Conservation (phyloP, 2,888 invertebrate genomes). For the Archips crataeganus region DNA sequence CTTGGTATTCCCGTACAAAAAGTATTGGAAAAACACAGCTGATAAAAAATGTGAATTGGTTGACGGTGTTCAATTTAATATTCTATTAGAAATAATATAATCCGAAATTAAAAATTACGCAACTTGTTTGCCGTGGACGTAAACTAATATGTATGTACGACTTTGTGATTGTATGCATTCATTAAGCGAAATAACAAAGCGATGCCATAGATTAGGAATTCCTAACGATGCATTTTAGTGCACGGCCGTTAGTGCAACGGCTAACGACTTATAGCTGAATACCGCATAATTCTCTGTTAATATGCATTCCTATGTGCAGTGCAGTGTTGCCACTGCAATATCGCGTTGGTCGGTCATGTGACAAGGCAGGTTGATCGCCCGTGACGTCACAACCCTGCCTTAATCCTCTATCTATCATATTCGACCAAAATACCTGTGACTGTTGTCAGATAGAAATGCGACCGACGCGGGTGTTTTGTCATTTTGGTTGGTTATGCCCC, state of each 20-base stretch:
- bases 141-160: too few species aligned
- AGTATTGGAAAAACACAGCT: too few species aligned
- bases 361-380: constrained; percentile 40
- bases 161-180: too few species aligned
- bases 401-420: constrained; percentile 40
- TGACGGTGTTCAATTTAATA: too few species aligned
- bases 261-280: constrained; percentile 38
- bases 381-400: constrained; percentile 32
- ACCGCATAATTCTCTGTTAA: constrained; percentile 40
- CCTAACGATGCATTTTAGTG: constrained; percentile 27
- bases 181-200: constrained; percentile 3
- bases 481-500: constrained; percentile 29
- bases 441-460: not conserved
- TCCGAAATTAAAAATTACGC: too few species aligned
- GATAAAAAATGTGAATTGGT: too few species aligned
- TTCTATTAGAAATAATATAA: too few species aligned
- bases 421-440: constrained; percentile 30
- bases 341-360: constrained; percentile 34
- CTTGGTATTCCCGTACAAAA: too few species aligned
- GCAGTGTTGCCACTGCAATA: constrained; percentile 28
- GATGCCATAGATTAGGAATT: constrained; percentile 37
- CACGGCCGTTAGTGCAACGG: constrained; percentile 8
- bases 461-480: constrained; percentile 8
- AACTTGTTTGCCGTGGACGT: too few species aligned
- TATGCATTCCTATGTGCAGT: constrained; percentile 29